These are phyloP conservation scores for Rhinolophus ferrumequinum DNA, from an alignment of 2,113 vertebrate genomes.

Conservation along the genomic window DNA sequence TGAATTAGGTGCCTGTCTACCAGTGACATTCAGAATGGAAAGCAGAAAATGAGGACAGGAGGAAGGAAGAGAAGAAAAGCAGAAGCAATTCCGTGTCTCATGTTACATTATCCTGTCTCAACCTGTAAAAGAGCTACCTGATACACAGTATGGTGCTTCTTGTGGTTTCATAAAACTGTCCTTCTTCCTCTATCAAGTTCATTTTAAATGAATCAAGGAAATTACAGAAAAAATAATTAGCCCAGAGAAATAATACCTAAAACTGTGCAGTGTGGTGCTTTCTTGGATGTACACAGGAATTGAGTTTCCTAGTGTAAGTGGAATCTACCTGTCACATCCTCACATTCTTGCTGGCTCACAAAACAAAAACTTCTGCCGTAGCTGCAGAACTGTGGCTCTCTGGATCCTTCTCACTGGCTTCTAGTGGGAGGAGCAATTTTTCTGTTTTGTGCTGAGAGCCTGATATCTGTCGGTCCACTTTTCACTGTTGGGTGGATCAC, in stretches of 20 bases:
- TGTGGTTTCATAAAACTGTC: background rate
- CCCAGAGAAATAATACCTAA: background rate
- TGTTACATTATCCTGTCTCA: background rate
- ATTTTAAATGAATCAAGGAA: conserved; percentile 37
- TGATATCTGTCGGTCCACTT: background rate
- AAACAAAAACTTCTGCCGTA: background rate
- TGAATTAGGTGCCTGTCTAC: background rate
- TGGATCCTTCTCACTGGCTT: background rate
- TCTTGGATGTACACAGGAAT: background rate
- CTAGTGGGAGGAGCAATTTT: background rate
- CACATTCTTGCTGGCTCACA: background rate
- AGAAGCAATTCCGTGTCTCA: background rate
- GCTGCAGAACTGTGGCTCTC: background rate
- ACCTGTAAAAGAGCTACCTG: background rate
- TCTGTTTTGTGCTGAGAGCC: background rate
- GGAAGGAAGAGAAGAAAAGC: background rate
- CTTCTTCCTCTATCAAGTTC: background rate
- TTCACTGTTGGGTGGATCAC: background rate
- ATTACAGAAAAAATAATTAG: background rate
- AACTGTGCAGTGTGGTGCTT: background rate
- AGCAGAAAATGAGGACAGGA: background rate
- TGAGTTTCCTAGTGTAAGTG: background rate
- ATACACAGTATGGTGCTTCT: background rate
- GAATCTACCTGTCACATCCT: background rate
- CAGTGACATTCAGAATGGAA: background rate